Evolutionary conservation across 92 coral and sea anemone genomes (phyloP).

Genomic region (Muricea muricata): DNA sequence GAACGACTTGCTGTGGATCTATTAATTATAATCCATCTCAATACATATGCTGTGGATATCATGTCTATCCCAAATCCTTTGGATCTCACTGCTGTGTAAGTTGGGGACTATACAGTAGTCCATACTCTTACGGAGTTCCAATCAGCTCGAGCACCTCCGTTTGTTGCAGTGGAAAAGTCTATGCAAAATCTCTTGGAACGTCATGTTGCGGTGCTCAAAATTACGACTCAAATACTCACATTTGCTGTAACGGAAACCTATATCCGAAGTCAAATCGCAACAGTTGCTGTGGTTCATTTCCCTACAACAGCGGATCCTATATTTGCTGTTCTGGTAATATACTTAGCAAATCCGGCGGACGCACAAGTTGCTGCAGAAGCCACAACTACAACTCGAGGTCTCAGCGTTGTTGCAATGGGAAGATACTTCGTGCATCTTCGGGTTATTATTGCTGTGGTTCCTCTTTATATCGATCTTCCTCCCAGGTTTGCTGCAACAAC

Average conservation of each 20-base stretch:
- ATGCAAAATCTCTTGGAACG: background rate
- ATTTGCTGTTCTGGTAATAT: background rate
- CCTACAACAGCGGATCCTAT: background rate
- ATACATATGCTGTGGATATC: slow-evolving; percentile 17
- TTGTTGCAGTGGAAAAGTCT: slow-evolving; percentile 26
- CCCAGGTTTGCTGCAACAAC: slow-evolving; percentile 20
- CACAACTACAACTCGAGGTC: background rate
- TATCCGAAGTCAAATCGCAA: background rate
- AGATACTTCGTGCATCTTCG: background rate
- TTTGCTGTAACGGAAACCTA: slow-evolving; percentile 29
- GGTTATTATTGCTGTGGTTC: slow-evolving; percentile 36
- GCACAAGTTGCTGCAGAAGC: background rate
- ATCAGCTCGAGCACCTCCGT: background rate
- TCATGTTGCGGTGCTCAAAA: slow-evolving; percentile 24
- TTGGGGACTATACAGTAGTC: background rate
- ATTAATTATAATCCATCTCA: slow-evolving; percentile 29
- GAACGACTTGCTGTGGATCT: slow-evolving; percentile 26
- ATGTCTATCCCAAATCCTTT: slow-evolving; percentile 2
- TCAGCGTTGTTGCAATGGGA: background rate
- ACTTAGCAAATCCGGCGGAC: slow-evolving; percentile 6
- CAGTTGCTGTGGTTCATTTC: background rate
- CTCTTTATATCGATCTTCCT: slow-evolving; percentile 10
- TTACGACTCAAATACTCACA: slow-evolving; percentile 13
- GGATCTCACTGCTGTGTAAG: slow-evolving; percentile 18
- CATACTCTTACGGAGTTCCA: slow-evolving; percentile 9